Evolutionary conservation across 2,888 invertebrate genomes (phyloP).

Genomic region (Slavum lentiscoides): DNA sequence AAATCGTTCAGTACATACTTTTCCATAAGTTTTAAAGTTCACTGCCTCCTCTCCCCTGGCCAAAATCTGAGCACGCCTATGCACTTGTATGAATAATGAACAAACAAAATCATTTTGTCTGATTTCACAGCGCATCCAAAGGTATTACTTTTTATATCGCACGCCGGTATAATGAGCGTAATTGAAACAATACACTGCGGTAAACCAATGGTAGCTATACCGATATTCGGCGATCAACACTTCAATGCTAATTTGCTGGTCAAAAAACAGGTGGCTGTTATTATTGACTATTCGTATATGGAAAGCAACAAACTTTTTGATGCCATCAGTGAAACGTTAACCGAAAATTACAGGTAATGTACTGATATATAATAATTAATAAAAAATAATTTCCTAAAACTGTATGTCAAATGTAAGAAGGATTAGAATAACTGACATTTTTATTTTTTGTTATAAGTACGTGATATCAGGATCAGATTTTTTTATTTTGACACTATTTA

Average conservation of each 20-base stretch:
- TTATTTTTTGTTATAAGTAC: too few species aligned
- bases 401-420: too few species aligned
- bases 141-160: slow-evolving; percentile 39
- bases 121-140: slow-evolving; percentile 31
- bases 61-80: too few species aligned
- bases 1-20: too few species aligned
- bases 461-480: too few species aligned
- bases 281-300: not conserved
- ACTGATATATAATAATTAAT: too few species aligned
- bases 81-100: too few species aligned
- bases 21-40: too few species aligned
- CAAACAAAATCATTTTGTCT: not conserved
- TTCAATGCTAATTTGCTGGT: slow-evolving; percentile 3
- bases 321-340: slow-evolving; percentile 13
- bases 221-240: slow-evolving; percentile 33
- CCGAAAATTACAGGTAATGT: slow-evolving; percentile 22
- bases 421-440: too few species aligned
- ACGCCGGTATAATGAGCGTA: slow-evolving; percentile 34
- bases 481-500: too few species aligned
- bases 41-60: too few species aligned
- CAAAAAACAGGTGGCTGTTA: slow-evolving; percentile 25
- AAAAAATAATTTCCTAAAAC: too few species aligned
- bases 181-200: slow-evolving; percentile 42
- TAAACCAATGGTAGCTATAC: slow-evolving; percentile 33
- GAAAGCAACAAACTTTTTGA: not conserved